Percentiles rank a stretch among this genome's conserved stretches.
These are phyloP conservation scores for Neosilurus hyrtlii DNA, from an alignment of 2,797 vertebrate species.

Conservation along the genomic window DNA sequence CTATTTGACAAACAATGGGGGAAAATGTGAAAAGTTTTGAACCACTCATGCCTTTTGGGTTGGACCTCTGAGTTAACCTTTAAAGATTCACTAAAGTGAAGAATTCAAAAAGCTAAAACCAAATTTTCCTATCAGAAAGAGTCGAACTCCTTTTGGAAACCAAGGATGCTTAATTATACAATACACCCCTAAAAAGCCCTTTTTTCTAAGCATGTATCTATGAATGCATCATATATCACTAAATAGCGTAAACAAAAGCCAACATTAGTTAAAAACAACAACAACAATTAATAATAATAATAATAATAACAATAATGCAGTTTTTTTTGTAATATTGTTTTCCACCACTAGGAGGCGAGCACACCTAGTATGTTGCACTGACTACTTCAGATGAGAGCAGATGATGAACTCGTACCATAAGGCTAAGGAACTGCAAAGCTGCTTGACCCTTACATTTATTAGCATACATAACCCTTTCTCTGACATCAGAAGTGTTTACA, in stretches of 20 bases:
- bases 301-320: neutral
- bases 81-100: neutral
- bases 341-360: constrained; percentile 50
- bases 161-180: neutral
- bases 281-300: too few species aligned
- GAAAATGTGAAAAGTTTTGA: neutral
- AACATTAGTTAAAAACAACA: neutral
- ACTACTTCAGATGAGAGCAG: neutral
- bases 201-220: neutral
- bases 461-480: neutral
- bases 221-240: neutral
- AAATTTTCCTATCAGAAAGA: neutral
- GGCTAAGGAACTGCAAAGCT: constrained; percentile 2
- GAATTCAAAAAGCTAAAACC: too few species aligned
- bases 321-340: neutral
- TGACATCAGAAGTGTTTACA: neutral
- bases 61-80: neutral
- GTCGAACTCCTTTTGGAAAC: neutral
- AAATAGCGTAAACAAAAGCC: neutral
- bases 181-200: neutral
- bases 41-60: neutral
- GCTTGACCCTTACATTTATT: neutral
- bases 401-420: constrained; percentile 8
- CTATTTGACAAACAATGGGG: neutral
- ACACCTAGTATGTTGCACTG: constrained; percentile 3